Base-by-base conservation (phyloP, 2,113 vertebrate species). In the Podocnemis expansa region DNA sequence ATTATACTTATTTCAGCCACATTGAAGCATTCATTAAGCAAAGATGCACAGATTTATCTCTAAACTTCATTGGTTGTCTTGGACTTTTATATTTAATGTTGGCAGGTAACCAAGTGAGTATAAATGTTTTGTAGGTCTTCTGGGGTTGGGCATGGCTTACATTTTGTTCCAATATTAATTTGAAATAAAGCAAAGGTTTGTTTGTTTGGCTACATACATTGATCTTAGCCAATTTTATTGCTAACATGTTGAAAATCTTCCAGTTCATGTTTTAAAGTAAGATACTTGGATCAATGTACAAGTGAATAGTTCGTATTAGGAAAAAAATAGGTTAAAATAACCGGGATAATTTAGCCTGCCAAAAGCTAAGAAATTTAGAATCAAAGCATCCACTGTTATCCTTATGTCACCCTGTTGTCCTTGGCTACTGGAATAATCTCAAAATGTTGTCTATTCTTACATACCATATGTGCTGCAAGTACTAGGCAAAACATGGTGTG, bases 81-180 rank as follows among this genome's bases (percentile, higher is more conserved):
- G 0, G 73, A 45, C 22, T 45, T 45, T 14, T 85, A 22, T 22
- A n/a, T 16, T 2, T 14, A 24, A 17, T 51, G 43, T 84, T 22
- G 63, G 38, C 80, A 75, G 1, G 1, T 41, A 58, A 31, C 14
- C 43, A 19, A 27, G 21, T 81, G 52, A 89, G n/a, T 9, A 3
- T 4, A 5, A 79, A 25, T 2, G 54, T 82, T 43, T 7, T 76
- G 13, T 80, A 38, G 29, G 34, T 91, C 93, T 90, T 82, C 24
- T 2, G 94, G 91, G 95, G 55, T 43, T 85, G 83, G 92, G 95
- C n/a, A 52, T 96, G 81, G 5, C 51, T 81, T 88, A 73, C 52
- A 14, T 93, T 85, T 91, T 89, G 24, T 80, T n/a, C 1, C 2
- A 1, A 22, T 70, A 76, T 76, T 78, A 45, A 56, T 80, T 78